Evolutionary conservation across 1,140 invertebrate genomes (phyloP).

Genomic region (Neomicropteryx cornuta): DNA sequence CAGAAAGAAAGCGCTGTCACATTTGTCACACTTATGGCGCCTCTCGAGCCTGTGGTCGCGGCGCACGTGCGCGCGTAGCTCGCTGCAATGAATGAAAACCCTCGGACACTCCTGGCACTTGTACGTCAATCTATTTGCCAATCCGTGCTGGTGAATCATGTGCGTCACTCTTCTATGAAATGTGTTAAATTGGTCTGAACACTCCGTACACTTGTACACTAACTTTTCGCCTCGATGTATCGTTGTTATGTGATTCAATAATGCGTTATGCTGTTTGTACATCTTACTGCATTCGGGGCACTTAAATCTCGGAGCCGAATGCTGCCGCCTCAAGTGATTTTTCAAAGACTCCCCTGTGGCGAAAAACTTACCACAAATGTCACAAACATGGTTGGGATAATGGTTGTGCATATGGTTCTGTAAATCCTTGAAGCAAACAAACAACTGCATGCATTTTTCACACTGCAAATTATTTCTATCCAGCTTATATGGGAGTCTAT

Average conservation of each 20-base stretch:
- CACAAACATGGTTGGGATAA: constrained; percentile 18
- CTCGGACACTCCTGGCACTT: constrained; percentile 28
- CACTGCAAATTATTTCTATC: constrained; percentile 15
- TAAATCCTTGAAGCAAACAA: constrained; percentile 15
- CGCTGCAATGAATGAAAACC: constrained; percentile 23
- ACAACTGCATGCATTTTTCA: constrained; percentile 13
- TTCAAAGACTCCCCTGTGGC: constrained; percentile 10
- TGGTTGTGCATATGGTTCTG: constrained; percentile 20
- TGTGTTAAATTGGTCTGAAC: constrained; percentile 11
- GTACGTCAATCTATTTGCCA: constrained; percentile 17
- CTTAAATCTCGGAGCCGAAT: constrained; percentile 1
- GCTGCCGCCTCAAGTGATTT: constrained; percentile 11
- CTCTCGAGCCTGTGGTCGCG: constrained; percentile 27
- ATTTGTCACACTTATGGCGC: constrained; percentile 25
- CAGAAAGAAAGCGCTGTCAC: constrained; percentile 26
- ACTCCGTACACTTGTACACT: constrained; percentile 15
- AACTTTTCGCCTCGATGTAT: constrained; percentile 14
- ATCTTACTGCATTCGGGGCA: constrained; percentile 13
- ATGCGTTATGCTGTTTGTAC: constrained; percentile 10
- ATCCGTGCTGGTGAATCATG: constrained; percentile 20
- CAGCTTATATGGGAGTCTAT: constrained; percentile 26
- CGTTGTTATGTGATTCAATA: constrained; percentile 9
- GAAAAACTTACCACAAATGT: constrained; percentile 20
- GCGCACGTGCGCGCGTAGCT: constrained; percentile 22
- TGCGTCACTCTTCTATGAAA: constrained; percentile 12